A percentile compares a stretch with the other conserved stretches of the same genome.
These are phyloP conservation scores for Protobothrops mucrosquamatus DNA, from an alignment of 2,113 vertebrate species.

Conservation along the genomic window DNA sequence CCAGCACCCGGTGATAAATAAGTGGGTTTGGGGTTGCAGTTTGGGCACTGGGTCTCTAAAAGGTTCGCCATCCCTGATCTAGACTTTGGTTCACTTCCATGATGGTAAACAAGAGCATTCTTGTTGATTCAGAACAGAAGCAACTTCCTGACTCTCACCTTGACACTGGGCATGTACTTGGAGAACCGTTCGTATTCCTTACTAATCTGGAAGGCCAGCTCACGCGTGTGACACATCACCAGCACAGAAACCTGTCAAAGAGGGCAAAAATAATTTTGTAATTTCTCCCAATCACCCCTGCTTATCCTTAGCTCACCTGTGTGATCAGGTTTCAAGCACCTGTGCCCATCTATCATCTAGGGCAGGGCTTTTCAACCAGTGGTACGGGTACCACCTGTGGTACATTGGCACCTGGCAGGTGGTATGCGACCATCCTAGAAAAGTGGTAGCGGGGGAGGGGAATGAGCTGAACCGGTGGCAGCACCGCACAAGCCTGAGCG, in stretches of 20 bases:
- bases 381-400: too few species aligned
- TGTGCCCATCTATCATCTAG: too few species aligned
- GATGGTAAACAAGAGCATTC: neutral
- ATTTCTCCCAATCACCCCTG: neutral
- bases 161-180: constrained; percentile 82
- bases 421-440: too few species aligned
- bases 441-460: too few species aligned
- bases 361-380: too few species aligned
- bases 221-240: constrained; percentile 85
- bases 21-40: too few species aligned
- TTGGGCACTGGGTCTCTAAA: too few species aligned
- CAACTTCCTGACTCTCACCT: constrained; percentile 60
- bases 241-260: constrained; percentile 75
- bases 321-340: neutral
- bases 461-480: too few species aligned
- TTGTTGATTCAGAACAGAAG: neutral
- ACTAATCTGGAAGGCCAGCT: constrained; percentile 84
- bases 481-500: too few species aligned
- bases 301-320: neutral
- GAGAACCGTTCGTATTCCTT: constrained; percentile 86
- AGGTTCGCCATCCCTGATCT: neutral
- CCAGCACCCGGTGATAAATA: too few species aligned
- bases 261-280: neutral
- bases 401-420: too few species aligned
- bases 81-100: neutral